These are phyloP conservation scores for Drosophila parvula DNA, from an alignment of 1,140 invertebrate species.

Conservation along the genomic window DNA sequence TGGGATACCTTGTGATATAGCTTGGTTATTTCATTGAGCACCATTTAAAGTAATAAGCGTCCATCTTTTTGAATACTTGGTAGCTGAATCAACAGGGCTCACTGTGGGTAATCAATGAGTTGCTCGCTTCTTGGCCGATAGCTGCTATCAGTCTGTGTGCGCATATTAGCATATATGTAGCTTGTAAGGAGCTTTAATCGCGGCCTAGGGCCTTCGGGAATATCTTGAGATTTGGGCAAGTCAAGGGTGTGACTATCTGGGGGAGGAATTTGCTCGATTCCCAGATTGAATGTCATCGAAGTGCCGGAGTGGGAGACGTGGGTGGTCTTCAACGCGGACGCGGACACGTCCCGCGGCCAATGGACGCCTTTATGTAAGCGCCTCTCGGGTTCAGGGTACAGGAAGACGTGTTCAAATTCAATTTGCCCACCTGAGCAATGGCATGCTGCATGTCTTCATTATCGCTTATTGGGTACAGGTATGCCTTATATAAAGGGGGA, in stretches of 20 bases:
- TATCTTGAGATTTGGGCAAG: conserved; percentile 14
- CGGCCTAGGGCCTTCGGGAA: not conserved
- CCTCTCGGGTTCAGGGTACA: conserved; percentile 49
- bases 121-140: conserved; percentile 20
- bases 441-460: conserved; percentile 49
- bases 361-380: conserved; percentile 52
- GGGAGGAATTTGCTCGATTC: conserved; percentile 28
- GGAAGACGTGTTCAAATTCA: conserved; percentile 78
- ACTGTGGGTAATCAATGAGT: conserved; percentile 20
- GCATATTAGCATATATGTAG: conserved; percentile 35
- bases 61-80: not conserved
- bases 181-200: conserved; percentile 23
- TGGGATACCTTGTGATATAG: too few relatives aligned
- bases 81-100: too few relatives aligned
- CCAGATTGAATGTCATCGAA: conserved; percentile 27
- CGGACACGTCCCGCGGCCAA: conserved; percentile 44
- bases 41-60: too few relatives aligned
- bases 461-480: conserved; percentile 25
- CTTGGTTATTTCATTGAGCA: too few relatives aligned
- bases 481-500: conserved; percentile 14
- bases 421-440: conserved; percentile 37
- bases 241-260: conserved; percentile 21
- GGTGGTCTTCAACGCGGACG: not conserved
- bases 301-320: not conserved
- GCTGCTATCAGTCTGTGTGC: conserved; percentile 29